Percentiles rank a stretch among this genome's conserved stretches.
Conservation (phyloP, 2,888 invertebrate genomes). For the Margaritifera margaritifera region DNA sequence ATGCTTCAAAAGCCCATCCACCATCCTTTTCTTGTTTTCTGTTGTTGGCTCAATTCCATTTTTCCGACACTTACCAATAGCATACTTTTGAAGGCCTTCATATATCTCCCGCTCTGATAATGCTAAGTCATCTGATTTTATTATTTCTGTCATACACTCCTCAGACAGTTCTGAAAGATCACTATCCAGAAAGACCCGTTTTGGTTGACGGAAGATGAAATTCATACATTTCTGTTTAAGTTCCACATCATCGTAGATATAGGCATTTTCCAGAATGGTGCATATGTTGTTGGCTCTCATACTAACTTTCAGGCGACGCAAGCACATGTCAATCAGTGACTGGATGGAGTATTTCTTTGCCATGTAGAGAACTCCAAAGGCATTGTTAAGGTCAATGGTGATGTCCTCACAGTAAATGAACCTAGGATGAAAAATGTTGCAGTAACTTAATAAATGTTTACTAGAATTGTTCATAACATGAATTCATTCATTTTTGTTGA, state of each 20-base stretch:
- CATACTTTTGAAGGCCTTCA: slow-evolving; percentile 36
- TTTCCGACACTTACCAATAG: slow-evolving; percentile 30
- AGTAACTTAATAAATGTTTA: too few species aligned
- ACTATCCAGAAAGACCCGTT: slow-evolving; percentile 29
- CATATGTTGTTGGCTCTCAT: slow-evolving; percentile 39
- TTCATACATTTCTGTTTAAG: slow-evolving; percentile 33
- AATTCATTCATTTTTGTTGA: too few species aligned
- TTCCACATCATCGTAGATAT: slow-evolving; percentile 32
- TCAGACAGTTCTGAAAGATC: slow-evolving; percentile 37
- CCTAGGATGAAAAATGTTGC: slow-evolving; percentile 2
- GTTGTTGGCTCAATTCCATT: slow-evolving; percentile 18
- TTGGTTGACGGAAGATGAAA: slow-evolving; percentile 32
- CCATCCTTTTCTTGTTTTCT: slow-evolving; percentile 26
- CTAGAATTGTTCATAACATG: too few species aligned
- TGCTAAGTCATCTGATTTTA: slow-evolving; percentile 34
- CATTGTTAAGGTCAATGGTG: slow-evolving; percentile 26
- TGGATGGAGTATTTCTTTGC: slow-evolving; percentile 41
- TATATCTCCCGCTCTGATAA: slow-evolving; percentile 39
- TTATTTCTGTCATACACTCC: slow-evolving; percentile 33
- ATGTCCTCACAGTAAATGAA: slow-evolving; percentile 31
- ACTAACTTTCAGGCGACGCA: slow-evolving; percentile 31
- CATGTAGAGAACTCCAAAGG: slow-evolving; percentile 23
- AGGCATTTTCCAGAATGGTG: slow-evolving; percentile 34
- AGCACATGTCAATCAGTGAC: slow-evolving; percentile 39
- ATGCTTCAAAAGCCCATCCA: slow-evolving; percentile 34